These are phyloP conservation scores for Mesoclemmys tuberculata DNA, from an alignment of 2,113 vertebrate genomes.

Conservation along the genomic window DNA sequence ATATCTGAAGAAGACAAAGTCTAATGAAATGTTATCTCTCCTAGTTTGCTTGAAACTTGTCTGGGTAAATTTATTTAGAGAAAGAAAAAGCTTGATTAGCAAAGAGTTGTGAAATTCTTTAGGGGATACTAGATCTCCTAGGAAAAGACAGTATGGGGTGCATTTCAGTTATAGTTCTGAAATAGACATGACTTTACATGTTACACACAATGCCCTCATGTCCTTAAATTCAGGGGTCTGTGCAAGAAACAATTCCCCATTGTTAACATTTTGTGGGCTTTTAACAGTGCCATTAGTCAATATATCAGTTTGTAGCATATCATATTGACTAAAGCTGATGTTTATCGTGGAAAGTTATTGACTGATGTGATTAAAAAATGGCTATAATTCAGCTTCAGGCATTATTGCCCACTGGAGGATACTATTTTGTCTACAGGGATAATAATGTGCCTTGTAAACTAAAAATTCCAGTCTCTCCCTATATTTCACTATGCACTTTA, in stretches of 20 bases:
- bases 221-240: conserved; percentile 61
- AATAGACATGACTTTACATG: conserved; percentile 39
- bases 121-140: background rate
- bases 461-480: conserved; percentile 59
- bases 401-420: conserved; percentile 71
- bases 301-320: conserved; percentile 74
- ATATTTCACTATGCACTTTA: conserved; percentile 60
- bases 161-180: conserved; percentile 31
- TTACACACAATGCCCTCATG: conserved; percentile 47
- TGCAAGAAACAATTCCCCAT: conserved; percentile 59
- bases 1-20: conserved; percentile 53
- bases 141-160: background rate
- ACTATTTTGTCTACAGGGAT: conserved; percentile 70
- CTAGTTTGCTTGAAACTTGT: conserved; percentile 28
- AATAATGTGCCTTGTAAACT: conserved; percentile 72
- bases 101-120: background rate
- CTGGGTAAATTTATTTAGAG: conserved; percentile 20
- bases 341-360: conserved; percentile 75
- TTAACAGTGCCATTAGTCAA: conserved; percentile 74
- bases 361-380: conserved; percentile 71
- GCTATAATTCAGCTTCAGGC: conserved; percentile 70
- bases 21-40: conserved; percentile 57
- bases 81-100: background rate
- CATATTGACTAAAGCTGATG: conserved; percentile 73
- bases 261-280: conserved; percentile 70